Base-by-base conservation (phyloP, 2,113 vertebrate genomes). In the Phainopepla nitens region DNA sequence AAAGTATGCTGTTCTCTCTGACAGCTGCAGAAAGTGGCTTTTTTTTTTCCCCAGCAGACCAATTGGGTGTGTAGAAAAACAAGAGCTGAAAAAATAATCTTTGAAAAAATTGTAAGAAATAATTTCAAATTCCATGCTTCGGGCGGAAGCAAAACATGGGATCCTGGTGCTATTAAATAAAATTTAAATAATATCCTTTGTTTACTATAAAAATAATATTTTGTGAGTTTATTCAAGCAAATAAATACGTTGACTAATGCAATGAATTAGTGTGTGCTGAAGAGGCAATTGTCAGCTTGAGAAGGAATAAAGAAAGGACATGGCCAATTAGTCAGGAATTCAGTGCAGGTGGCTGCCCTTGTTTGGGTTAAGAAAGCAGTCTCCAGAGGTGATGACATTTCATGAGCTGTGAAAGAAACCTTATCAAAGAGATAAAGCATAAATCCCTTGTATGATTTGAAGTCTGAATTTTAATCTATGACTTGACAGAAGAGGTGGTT, bases 301-400 rank as follows among this genome's bases (percentile, higher is more conserved):
- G 70, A 82, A 93, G 10, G 65, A 92, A 85, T 62, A 70, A 80
- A 68, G 24, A 36, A 89, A 89, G 47, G 58, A 85, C 49, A 89
- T 39, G 60, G 36, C 36, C 45, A 87, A 71, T 95, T 95, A 93
- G 82, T 82, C 87, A 97, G 36, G 64, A 65, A 92, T 85, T 94
- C 89, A 96, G 47, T 44, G 85, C 62, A 95, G 76, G 73, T 92
- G 70, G 35, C 35, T 93, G 75, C 23, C 31, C 28, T 91, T 84
- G 33, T 71, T 96, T 79, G 28, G 56, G 42, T 72, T 88, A 95
- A 92, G 42, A 31, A 87, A 92, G 35, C 35, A 69, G 71, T 44
- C 80, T 93, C 66, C 64, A 91, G 51, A 79, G 36, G 73, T 69
- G 60, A 76, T 56, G 72, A 49, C 73, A 77, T 77, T 73, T 89